Evolutionary conservation across 2,888 invertebrate genomes (phyloP).

Genomic region (Lissocephala sabroskyi): DNA sequence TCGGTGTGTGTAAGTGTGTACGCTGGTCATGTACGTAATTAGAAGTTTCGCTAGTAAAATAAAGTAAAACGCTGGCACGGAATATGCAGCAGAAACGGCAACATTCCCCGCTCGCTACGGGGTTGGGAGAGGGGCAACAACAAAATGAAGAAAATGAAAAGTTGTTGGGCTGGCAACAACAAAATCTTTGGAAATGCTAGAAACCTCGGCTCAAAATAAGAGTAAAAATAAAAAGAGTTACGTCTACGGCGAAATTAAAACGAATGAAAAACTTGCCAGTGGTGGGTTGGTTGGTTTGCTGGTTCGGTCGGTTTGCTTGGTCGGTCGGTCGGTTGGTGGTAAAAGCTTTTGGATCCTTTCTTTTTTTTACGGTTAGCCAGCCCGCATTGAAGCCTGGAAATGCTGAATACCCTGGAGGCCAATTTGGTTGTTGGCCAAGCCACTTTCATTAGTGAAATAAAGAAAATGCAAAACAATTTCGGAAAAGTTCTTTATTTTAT

Average conservation of each 20-base stretch:
- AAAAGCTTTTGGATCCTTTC: too few relatives aligned
- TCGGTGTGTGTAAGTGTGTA: conserved; percentile 2
- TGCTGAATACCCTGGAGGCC: not conserved
- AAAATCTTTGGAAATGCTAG: conserved; percentile 12
- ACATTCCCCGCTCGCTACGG: too few relatives aligned
- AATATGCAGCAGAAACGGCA: conserved; percentile 18
- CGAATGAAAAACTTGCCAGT: conserved; percentile 15
- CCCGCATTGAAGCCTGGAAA: not conserved
- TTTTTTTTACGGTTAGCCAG: conserved; percentile 3
- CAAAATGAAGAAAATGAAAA: conserved; percentile 56
- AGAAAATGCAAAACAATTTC: conserved; percentile 31
- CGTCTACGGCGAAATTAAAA: conserved; percentile 34
- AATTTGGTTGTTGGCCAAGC: not conserved
- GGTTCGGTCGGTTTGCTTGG: too few relatives aligned
- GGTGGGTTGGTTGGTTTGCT: not conserved
- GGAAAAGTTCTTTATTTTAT: conserved; percentile 1
- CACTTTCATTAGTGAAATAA: conserved; percentile 22
- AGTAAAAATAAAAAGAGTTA: conserved; percentile 29
- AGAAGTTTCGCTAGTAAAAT: conserved; percentile 57
- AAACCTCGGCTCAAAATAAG: too few relatives aligned
- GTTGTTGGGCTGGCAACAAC: conserved; percentile 19
- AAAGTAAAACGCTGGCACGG: conserved; percentile 26
- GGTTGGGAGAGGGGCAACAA: conserved; percentile 2
- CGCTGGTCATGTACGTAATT: conserved; percentile 66
- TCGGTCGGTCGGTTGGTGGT: too few relatives aligned